phyloP scores from a whole-genome alignment of 2,113 vertebrate species.

The Promerops cafer region DNA sequence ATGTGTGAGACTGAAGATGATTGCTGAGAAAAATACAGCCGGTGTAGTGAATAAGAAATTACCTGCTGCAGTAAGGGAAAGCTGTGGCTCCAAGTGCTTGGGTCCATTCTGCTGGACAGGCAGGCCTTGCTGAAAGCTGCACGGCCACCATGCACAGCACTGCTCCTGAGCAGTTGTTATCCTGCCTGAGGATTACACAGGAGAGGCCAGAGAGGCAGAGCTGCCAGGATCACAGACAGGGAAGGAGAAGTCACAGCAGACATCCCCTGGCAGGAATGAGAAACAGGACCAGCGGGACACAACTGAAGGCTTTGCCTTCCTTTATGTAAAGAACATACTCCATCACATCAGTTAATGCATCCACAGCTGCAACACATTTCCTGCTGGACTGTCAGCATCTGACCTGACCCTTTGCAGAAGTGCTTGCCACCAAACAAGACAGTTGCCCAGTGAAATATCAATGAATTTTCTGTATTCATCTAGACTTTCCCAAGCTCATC shows the following conservation, averaged over 20 bases:
- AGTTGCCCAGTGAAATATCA: not conserved
- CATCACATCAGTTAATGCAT: not conserved
- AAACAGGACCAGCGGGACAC: not conserved
- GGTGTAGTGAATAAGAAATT: not conserved
- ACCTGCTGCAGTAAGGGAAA: not conserved
- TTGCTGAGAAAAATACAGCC: not conserved
- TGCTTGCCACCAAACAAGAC: not conserved
- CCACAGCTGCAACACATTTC: not conserved
- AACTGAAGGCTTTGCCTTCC: not conserved
- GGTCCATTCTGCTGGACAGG: not conserved
- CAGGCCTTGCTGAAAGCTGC: not conserved
- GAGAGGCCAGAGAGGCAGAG: not conserved
- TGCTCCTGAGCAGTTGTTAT: not conserved
- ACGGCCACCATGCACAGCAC: rapidly evolving
- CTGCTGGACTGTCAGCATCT: not conserved
- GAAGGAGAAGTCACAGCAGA: not conserved
- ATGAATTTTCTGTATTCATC: not conserved
- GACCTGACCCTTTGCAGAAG: not conserved
- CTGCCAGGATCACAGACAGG: not conserved
- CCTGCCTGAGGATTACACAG: not conserved
- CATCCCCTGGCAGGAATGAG: not conserved
- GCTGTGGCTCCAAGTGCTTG: not conserved
- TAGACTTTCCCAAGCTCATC: not conserved
- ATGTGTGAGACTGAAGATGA: not conserved
- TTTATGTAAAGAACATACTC: not conserved